Evolutionary conservation across 2,797 vertebrate species (phyloP).

Genomic region (Tenualosa thibaudeaui): DNA sequence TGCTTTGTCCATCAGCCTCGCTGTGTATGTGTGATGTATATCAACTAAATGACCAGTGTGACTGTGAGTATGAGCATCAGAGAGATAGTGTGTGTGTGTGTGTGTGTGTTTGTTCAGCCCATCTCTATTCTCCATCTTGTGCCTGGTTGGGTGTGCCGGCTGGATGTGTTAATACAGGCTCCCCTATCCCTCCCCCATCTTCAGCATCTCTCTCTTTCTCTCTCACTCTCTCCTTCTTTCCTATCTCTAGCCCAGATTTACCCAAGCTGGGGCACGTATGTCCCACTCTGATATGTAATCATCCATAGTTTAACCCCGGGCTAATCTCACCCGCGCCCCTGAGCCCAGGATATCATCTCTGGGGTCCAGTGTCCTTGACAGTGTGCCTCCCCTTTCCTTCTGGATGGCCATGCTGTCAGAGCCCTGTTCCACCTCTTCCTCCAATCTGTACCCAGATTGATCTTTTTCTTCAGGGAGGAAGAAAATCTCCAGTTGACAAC

Average conservation of each 20-base stretch:
- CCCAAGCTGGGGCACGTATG: conserved; percentile 54
- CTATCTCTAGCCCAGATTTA: conserved; percentile 53
- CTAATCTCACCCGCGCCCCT: conserved; percentile 55
- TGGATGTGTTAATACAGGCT: conserved; percentile 47
- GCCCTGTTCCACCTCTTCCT: conserved; percentile 13
- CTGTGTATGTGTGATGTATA: background rate
- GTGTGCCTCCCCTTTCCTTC: conserved; percentile 41
- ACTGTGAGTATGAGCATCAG: background rate
- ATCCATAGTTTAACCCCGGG: conserved; percentile 60
- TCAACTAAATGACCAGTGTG: background rate
- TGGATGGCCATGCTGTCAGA: conserved; percentile 27
- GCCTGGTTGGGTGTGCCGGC: conserved; percentile 50
- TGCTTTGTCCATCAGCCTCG: background rate
- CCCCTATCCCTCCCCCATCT: conserved; percentile 15
- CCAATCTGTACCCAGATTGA: conserved; percentile 12
- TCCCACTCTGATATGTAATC: conserved; percentile 61
- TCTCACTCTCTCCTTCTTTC: conserved; percentile 42
- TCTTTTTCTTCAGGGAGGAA: background rate
- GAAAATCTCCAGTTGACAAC: background rate
- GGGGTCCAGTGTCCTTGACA: conserved; percentile 59
- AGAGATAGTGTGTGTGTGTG: conserved; percentile 4
- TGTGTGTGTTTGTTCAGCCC: conserved; percentile 20
- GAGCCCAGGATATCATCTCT: conserved; percentile 47
- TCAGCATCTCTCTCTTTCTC: background rate
- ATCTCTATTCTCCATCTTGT: conserved; percentile 48